Evolutionary conservation across 2,113 vertebrate genomes (phyloP), one percentile per base, ranked within the genome.

Genomic region (Anolis sagrei): DNA sequence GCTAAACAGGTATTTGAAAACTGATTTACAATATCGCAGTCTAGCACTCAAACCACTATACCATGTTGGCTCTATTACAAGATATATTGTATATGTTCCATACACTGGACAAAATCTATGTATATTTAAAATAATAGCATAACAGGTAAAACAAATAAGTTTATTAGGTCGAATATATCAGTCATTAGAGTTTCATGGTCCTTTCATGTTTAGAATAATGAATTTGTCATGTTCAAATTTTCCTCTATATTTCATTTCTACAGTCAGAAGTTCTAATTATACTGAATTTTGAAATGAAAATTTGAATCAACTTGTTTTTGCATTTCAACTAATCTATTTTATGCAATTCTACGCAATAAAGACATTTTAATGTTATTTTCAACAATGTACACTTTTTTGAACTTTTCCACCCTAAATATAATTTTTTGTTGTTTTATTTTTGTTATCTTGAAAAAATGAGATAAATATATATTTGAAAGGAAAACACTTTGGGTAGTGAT

Each of bases 121-220:
- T n/a, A 68, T 8, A 7, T 1, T 76, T 68, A 68, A 29, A 10
- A 68, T 11, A 29, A 27, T 10, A n/a, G 27, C 39, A 44, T 11
- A 68, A 14, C n/a, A 54, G 21, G 10, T 19, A 66, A 81, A 86
- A 86, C 74, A 49, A 80, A 86, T n/a, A 18, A 64, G n/a, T 80
- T n/a, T 25, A 58, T 34, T 84, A 29, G 34, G n/a, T 34, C 21
- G n/a, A 84, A 32, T 62, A 29, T 32, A 9, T 34, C 82, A 36
- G 14, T 21, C 18, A 36, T 48, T 34, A 85, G 27, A 44, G 4
- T 68, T 39, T 18, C 16, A 61, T 16, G 8, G 51, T 32, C 61
- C 61, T 5, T 78, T 78, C 32, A 27, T 36, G 76, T n/a, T 34
- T 25, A 62, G 10, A 23, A 23, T 3, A 7, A 18, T 27, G 23